Evolutionary conservation across 2,113 vertebrate species (phyloP).

Genomic region (Paramormyrops kingsleyae): DNA sequence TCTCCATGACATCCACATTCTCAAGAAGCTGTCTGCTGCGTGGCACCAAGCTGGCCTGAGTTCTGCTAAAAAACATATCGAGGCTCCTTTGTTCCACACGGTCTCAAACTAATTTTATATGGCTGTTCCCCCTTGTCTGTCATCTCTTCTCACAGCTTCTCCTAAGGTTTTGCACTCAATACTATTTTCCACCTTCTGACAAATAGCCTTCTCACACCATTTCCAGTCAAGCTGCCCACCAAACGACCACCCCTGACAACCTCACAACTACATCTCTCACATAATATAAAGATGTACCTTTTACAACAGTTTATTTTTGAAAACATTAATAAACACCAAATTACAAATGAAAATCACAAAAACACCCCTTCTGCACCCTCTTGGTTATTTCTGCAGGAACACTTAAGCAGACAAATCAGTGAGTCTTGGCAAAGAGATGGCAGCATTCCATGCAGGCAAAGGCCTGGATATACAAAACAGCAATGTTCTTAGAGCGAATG

Average conservation of each 20-base stretch:
- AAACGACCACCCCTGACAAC: not conserved
- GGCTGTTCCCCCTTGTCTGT: not conserved
- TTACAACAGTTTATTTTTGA: not conserved
- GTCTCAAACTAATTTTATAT: not conserved
- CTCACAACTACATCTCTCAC: not conserved
- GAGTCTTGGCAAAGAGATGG: not conserved
- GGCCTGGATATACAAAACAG: not conserved
- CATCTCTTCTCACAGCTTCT: not conserved
- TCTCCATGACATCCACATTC: not conserved
- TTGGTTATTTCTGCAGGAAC: not conserved
- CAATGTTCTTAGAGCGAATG: not conserved
- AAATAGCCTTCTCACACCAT: not conserved
- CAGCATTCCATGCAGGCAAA: not conserved
- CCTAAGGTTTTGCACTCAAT: not conserved
- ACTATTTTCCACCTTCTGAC: not conserved
- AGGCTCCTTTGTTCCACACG: not conserved
- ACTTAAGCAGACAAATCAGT: not conserved
- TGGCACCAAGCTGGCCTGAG: not conserved
- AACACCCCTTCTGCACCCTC: not conserved
- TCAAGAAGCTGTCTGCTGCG: not conserved
- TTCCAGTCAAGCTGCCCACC: not conserved
- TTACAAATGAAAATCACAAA: not conserved
- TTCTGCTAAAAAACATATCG: not conserved
- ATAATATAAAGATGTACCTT: not conserved
- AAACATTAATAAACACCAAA: not conserved